These are phyloP conservation scores for Tenthredo livida DNA, from an alignment of 2,888 invertebrate species.

Conservation along the genomic window DNA sequence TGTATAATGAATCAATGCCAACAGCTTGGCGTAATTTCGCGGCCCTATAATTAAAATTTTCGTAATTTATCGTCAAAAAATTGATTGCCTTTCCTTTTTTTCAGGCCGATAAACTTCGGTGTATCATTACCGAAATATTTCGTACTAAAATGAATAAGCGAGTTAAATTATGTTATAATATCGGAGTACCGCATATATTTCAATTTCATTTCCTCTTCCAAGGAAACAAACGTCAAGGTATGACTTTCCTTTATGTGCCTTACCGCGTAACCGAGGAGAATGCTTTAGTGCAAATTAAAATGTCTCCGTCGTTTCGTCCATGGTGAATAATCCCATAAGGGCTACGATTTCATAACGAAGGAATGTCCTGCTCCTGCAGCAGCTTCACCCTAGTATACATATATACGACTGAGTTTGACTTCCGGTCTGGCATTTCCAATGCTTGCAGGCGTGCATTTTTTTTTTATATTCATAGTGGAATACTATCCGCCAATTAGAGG, in stretches of 20 bases:
- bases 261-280: constrained; percentile 50
- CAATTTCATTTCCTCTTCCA: not conserved
- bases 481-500: constrained; percentile 31
- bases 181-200: not conserved
- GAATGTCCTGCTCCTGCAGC: constrained; percentile 18
- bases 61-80: not conserved
- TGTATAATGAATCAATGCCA: not conserved
- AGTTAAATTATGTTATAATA: not conserved
- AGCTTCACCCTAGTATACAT: not conserved
- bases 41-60: not conserved
- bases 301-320: constrained; percentile 53
- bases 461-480: constrained; percentile 29
- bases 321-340: not conserved
- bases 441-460: not conserved
- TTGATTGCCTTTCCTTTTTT: not conserved
- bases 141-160: not conserved
- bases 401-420: constrained; percentile 34
- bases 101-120: not conserved
- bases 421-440: constrained; percentile 33
- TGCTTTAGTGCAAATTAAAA: constrained; percentile 63
- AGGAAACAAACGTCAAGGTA: constrained; percentile 1
- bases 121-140: no score
- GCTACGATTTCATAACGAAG: constrained; percentile 49
- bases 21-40: not conserved
- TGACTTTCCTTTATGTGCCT: not conserved